Conservation (phyloP, 2,113 vertebrate species). For the Coturnix japonica region DNA sequence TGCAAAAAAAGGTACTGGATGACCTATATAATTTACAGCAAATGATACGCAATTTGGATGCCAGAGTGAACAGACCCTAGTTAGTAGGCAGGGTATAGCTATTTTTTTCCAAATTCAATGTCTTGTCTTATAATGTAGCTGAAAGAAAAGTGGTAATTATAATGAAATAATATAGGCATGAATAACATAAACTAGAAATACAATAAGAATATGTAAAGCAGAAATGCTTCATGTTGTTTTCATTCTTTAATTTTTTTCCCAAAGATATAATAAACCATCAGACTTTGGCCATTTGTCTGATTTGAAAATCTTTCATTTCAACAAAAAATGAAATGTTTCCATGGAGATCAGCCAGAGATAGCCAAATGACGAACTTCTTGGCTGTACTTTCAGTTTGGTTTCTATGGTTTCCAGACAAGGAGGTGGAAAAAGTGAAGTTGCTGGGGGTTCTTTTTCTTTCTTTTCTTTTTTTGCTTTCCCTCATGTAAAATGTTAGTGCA, state of each 20-base stretch:
- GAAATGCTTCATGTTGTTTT: slow-evolving; percentile 27
- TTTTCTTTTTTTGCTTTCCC: slow-evolving; percentile 9
- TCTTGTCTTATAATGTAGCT: background rate
- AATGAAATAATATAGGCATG: background rate
- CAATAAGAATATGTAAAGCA: slow-evolving; percentile 18
- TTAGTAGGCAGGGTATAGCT: background rate
- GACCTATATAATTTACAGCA: background rate
- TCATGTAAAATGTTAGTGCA: slow-evolving; percentile 61
- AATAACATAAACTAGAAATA: background rate
- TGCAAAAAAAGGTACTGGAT: background rate
- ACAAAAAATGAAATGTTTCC: slow-evolving; percentile 81
- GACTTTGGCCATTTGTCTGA: slow-evolving; percentile 67
- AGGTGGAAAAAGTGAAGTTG: slow-evolving; percentile 47
- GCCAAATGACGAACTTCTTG: slow-evolving; percentile 83
- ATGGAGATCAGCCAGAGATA: slow-evolving; percentile 85
- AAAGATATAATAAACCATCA: slow-evolving; percentile 68
- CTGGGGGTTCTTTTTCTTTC: slow-evolving; percentile 47
- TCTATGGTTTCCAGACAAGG: slow-evolving; percentile 85
- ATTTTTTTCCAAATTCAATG: background rate
- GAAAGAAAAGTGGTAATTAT: background rate
- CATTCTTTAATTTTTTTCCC: slow-evolving; percentile 33
- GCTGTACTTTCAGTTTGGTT: slow-evolving; percentile 81
- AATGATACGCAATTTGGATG: background rate
- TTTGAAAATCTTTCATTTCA: slow-evolving; percentile 76
- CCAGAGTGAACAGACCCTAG: background rate